Evolutionary conservation across 1,140 invertebrate species (phyloP), one percentile per base, ranked within the genome.

Genomic region (Scaptomyza montana): DNA sequence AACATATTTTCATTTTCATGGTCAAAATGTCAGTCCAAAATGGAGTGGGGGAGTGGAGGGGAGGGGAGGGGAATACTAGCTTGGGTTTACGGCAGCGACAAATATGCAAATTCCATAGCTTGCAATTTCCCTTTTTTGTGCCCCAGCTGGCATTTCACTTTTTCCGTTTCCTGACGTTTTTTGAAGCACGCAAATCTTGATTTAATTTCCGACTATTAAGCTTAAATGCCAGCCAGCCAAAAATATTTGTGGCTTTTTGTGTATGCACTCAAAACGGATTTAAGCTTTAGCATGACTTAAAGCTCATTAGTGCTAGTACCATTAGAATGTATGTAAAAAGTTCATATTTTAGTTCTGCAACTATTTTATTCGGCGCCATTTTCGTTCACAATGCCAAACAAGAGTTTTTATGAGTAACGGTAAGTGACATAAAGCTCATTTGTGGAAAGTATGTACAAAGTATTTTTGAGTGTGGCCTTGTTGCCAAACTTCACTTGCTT

Each of bases 1-100:
- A 74, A 87, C 78, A 81, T 87, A 87, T 86, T 87, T 86, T 87
- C 82, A 87, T 86, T 87, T 86, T 87, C 81, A 86, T 86, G 80
- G 80, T 67, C 80, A 80, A 71, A 85, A 54, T 77, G 77, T 74
- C 68, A 77, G 73, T 80, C 51, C 5, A 36, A 36, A 8, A 36
- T 8, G 16, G 16, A 16, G 16, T 16, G 16, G 7, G 9, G 9
- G 33, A 36, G 33, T 1, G 6, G 33, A n/a, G n/a, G n/a, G n/a
- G n/a, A n/a, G 33, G 33, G 8, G 7, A 1, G 8, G 8, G 33
- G 33, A 36, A 6, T 0, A 8, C 16, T 21, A 9, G n/a, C n/a
- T 49, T 39, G 13, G 47, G 19, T 53, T 16, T 59, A 46, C 12
- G 16, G 53, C 28, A 47, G 74, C 66, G 64, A 76, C 61, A 84